phyloP scores from a whole-genome alignment of 2,888 invertebrate genomes.

The Chorisops tibialis region DNA sequence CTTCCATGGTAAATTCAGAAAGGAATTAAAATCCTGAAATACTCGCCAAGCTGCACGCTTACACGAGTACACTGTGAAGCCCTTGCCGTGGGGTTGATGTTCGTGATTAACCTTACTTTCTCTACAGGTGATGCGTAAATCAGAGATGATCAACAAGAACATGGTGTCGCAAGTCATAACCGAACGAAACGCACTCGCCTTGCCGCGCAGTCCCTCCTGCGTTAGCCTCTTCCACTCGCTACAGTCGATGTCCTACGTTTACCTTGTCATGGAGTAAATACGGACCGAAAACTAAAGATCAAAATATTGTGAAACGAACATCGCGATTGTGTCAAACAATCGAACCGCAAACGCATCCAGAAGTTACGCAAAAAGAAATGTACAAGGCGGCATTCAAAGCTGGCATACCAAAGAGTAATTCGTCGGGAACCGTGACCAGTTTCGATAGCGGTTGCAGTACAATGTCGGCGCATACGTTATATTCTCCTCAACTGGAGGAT shows the following conservation, averaged over 20 bases:
- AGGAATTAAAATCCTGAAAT: no score
- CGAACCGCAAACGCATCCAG: slow-evolving; percentile 50
- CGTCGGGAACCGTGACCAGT: slow-evolving; percentile 46
- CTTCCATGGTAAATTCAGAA: no score
- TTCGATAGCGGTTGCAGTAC: slow-evolving; percentile 42
- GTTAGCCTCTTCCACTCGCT: slow-evolving; percentile 92
- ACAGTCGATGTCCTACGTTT: slow-evolving; percentile 81
- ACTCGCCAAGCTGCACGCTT: no score
- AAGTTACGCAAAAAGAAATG: slow-evolving; percentile 53
- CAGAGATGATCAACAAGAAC: slow-evolving; percentile 93
- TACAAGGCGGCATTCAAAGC: slow-evolving; percentile 74
- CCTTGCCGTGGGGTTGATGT: no score
- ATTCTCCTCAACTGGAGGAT: no score
- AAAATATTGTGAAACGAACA: slow-evolving; percentile 34
- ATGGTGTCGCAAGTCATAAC: slow-evolving; percentile 89
- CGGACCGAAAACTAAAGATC: no score
- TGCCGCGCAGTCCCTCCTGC: slow-evolving; percentile 88
- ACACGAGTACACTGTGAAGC: no score
- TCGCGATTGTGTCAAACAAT: slow-evolving; percentile 47
- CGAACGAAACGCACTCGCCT: slow-evolving; percentile 87
- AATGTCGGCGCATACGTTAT: slow-evolving; percentile 36
- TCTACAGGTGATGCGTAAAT: slow-evolving; percentile 76
- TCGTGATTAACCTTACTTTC: no score
- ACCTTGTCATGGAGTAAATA: slow-evolving; percentile 97
- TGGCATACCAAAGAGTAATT: slow-evolving; percentile 61